phyloP scores from a whole-genome alignment of 2,888 invertebrate species.

The Cosmopolites sordidus region DNA sequence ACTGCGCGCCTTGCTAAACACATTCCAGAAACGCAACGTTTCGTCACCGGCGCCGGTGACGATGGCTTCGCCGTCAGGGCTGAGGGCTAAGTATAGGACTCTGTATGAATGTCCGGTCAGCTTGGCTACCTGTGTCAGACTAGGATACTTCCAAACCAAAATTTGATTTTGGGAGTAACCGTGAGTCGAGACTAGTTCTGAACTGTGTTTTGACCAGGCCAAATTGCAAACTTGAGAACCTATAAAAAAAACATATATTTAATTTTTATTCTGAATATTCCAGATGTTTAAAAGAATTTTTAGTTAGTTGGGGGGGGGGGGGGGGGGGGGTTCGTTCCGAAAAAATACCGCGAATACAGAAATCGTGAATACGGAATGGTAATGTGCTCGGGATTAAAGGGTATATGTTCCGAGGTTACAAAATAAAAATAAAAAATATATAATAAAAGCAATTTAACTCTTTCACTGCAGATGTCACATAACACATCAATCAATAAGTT shows the following conservation, averaged over 20 bases:
- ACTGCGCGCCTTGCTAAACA: slow-evolving; percentile 94
- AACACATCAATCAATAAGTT: too few species aligned
- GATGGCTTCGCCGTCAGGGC: slow-evolving; percentile 97
- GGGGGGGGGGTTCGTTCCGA: too few species aligned
- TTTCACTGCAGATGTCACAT: too few species aligned
- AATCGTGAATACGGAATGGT: too few species aligned
- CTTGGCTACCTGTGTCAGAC: slow-evolving; percentile 93
- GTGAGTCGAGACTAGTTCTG: slow-evolving; percentile 95
- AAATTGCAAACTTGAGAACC: slow-evolving; percentile 97
- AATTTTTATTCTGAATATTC: too few species aligned
- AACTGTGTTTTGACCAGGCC: slow-evolving; percentile 98
- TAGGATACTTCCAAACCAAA: slow-evolving; percentile 98
- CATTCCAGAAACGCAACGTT: slow-evolving; percentile 97
- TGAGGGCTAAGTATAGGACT: slow-evolving; percentile 94
- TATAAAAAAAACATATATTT: slow-evolving; percentile 42
- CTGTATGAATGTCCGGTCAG: slow-evolving; percentile 90
- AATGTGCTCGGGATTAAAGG: too few species aligned
- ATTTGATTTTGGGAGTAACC: slow-evolving; percentile 99
- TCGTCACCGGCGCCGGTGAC: slow-evolving; percentile 99
- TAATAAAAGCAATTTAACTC: too few species aligned
- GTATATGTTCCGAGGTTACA: too few species aligned
- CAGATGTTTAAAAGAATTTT: too few species aligned
- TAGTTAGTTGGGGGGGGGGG: too few species aligned
- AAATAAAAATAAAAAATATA: too few species aligned
- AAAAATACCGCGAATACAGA: slow-evolving; percentile 6